A percentile compares a stretch with the other conserved stretches of the same genome.
Evolutionary conservation across 2,888 invertebrate genomes (phyloP).

Genomic region (Abrostola tripartita): DNA sequence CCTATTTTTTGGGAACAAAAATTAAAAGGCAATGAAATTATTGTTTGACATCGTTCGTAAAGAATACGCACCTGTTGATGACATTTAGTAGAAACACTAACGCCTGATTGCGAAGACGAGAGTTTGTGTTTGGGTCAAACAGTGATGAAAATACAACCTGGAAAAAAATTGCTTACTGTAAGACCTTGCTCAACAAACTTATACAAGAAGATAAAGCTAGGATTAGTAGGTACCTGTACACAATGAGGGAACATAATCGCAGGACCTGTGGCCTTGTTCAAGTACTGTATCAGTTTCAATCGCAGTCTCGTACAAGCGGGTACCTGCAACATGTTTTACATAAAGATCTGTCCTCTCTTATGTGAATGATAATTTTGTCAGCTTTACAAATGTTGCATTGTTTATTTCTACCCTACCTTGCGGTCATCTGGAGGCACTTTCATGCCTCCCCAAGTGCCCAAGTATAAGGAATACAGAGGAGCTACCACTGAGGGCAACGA

Average conservation of each 20-base stretch:
- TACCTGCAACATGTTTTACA: slow-evolving; percentile 68
- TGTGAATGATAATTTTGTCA: neutral
- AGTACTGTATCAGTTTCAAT: slow-evolving; percentile 94
- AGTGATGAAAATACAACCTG: slow-evolving; percentile 96
- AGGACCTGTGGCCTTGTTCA: slow-evolving; percentile 91
- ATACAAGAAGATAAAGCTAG: neutral
- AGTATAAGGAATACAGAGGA: slow-evolving; percentile 93
- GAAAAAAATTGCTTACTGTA: slow-evolving; percentile 20
- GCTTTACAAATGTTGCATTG: too few relatives aligned
- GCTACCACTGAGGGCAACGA: slow-evolving; percentile 90
- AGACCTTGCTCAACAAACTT: slow-evolving; percentile 7
- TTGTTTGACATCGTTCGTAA: too few relatives aligned
- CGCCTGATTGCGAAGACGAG: slow-evolving; percentile 93
- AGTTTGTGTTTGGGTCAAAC: slow-evolving; percentile 94
- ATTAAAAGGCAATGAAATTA: too few relatives aligned
- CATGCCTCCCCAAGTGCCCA: slow-evolving; percentile 90
- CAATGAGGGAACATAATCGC: slow-evolving; percentile 93
- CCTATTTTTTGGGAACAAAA: too few relatives aligned
- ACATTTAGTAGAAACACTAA: slow-evolving; percentile 94
- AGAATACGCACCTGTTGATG: slow-evolving; percentile 91
- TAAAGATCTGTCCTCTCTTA: neutral
- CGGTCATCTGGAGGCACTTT: slow-evolving; percentile 91
- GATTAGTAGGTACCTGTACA: slow-evolving; percentile 89
- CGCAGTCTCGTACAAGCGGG: slow-evolving; percentile 95
- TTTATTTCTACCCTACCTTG: slow-evolving; percentile 75